Evolutionary conservation across 2,888 invertebrate genomes (phyloP).

Genomic region (Drosophila diplacantha): DNA sequence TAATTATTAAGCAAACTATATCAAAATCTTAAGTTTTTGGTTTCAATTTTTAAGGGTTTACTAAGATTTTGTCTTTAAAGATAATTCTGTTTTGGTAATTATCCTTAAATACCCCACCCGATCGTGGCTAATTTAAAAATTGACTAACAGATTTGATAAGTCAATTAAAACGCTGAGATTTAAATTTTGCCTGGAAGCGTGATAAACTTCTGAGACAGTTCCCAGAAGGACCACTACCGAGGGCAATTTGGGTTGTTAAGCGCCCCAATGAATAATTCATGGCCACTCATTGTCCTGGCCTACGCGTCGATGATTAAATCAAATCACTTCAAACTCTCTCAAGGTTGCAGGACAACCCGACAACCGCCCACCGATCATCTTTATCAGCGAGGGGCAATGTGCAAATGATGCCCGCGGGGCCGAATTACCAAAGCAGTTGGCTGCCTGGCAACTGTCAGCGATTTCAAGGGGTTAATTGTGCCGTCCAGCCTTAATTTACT

Average conservation of each 20-base stretch:
- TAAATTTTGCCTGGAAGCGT: constrained; percentile 1
- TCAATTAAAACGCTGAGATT: constrained; percentile 34
- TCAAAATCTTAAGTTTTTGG: neutral
- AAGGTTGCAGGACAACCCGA: constrained; percentile 5
- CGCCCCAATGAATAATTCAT: constrained; percentile 65
- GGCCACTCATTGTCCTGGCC: constrained; percentile 36
- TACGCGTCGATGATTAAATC: constrained; percentile 53
- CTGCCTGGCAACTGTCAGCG: constrained; percentile 25
- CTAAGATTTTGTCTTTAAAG: neutral
- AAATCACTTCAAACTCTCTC: constrained; percentile 40
- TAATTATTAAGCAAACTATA: neutral
- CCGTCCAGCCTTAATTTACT: constrained; percentile 19
- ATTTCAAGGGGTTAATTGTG: constrained; percentile 30
- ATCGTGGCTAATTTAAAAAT: constrained; percentile 6
- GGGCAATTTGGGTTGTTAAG: constrained; percentile 32
- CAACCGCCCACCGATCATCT: constrained; percentile 8
- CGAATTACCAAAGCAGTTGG: constrained; percentile 25
- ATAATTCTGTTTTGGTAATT: neutral
- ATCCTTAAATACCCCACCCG: neutral
- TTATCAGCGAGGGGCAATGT: constrained; percentile 14
- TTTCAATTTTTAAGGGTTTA: neutral
- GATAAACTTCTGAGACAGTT: constrained; percentile 16
- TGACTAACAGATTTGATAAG: constrained; percentile 21
- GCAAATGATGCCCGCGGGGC: constrained; percentile 33
- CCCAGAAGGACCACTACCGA: neutral